phyloP scores from a whole-genome alignment of 1,140 invertebrate genomes.

The Drosophila equinoxialis region DNA sequence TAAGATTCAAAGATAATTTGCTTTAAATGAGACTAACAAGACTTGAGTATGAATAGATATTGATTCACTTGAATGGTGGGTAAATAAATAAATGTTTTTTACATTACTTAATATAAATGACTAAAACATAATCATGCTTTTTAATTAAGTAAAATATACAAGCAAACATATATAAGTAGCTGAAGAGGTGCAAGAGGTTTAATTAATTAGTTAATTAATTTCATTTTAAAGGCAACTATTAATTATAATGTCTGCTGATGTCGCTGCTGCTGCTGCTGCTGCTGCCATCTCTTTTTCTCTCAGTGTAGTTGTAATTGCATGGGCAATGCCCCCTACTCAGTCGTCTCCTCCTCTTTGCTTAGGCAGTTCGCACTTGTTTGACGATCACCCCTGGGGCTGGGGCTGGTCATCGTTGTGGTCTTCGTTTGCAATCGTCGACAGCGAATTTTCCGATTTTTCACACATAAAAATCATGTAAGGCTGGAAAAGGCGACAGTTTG shows the following conservation, averaged over 20 bases:
- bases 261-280: no score
- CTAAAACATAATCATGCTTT: no score
- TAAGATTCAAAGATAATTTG: no score
- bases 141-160: no score
- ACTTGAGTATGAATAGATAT: no score
- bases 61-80: no score
- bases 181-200: neutral
- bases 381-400: neutral
- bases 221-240: neutral
- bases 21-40: no score
- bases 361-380: slow-evolving; percentile 1
- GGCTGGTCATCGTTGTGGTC: slow-evolving; percentile 28
- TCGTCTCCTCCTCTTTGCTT: neutral
- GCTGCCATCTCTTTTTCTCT: neutral
- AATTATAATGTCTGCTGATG: neutral
- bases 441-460: slow-evolving; percentile 75
- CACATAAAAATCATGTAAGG: slow-evolving; percentile 82
- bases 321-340: neutral
- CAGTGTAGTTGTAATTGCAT: slow-evolving; percentile 11
- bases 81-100: no score
- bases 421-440: slow-evolving; percentile 37
- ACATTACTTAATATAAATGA: no score
- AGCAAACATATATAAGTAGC: no score
- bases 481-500: slow-evolving; percentile 83
- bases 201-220: slow-evolving; percentile 13